Evolutionary conservation across 2,888 invertebrate species (phyloP).

Genomic region (Agrotis exclamationis): DNA sequence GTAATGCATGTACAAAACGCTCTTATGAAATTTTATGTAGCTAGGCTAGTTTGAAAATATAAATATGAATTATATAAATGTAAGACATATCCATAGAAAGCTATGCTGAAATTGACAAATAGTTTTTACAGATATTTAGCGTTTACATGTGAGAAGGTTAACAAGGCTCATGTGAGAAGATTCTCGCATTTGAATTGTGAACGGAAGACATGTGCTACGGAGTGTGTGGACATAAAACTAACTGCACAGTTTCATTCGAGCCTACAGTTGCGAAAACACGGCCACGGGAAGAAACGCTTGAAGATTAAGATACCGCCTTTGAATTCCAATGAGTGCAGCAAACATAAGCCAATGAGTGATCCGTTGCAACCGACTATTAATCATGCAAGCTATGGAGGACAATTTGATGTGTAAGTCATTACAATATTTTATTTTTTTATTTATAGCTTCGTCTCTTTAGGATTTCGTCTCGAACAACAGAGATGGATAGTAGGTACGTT

Average conservation of each 20-base stretch:
- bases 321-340: constrained; percentile 71
- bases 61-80: constrained; percentile 73
- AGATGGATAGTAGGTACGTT: too few relatives aligned
- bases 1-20: constrained; percentile 72
- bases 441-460: neutral
- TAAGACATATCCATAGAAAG: constrained; percentile 77
- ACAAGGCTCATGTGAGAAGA: constrained; percentile 77
- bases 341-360: constrained; percentile 81
- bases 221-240: constrained; percentile 47
- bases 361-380: constrained; percentile 74
- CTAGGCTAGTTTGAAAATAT: constrained; percentile 65
- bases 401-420: constrained; percentile 81
- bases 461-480: too few relatives aligned
- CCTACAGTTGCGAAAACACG: constrained; percentile 69
- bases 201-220: constrained; percentile 76
- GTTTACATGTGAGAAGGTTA: constrained; percentile 78
- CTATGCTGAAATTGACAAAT: constrained; percentile 88
- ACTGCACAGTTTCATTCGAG: constrained; percentile 64
- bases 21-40: constrained; percentile 66
- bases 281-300: constrained; percentile 73
- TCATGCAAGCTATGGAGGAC: constrained; percentile 80
- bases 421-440: neutral
- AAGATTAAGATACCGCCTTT: constrained; percentile 73
- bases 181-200: constrained; percentile 75
- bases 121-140: constrained; percentile 88